phyloP scores from a whole-genome alignment of 2,797 vertebrate genomes.

The Paedocypris micromegethes region DNA sequence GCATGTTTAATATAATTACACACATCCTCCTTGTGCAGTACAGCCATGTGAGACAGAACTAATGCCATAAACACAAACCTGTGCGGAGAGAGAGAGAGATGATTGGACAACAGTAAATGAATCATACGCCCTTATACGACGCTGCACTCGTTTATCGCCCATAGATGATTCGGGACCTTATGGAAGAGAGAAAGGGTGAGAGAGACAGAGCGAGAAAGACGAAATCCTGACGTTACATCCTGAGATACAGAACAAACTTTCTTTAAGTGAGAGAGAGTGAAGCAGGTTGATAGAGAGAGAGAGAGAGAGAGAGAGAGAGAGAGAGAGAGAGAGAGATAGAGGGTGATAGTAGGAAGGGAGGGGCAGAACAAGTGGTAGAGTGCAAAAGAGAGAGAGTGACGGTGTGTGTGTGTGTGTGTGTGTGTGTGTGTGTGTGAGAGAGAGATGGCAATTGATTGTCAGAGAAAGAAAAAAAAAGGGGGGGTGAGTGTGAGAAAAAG shows the following conservation, averaged over 20 bases:
- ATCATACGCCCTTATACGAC: conserved; percentile 53
- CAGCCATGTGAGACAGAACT: conserved; percentile 67
- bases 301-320: conserved; percentile 2
- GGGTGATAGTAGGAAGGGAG: not conserved
- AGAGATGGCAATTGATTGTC: not conserved
- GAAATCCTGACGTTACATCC: not conserved
- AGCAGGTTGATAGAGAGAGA: too few relatives aligned
- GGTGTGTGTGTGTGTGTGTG: too few relatives aligned
- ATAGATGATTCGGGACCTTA: conserved; percentile 19
- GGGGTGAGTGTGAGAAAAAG: too few relatives aligned
- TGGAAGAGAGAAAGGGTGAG: not conserved
- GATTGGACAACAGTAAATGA: conserved; percentile 65
- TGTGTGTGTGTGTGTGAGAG: too few relatives aligned
- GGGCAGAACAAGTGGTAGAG: not conserved
- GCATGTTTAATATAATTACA: conserved; percentile 77
- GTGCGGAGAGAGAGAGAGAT: conserved; percentile 69
- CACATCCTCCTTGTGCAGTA: conserved; percentile 67
- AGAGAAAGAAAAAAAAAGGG: too few relatives aligned
- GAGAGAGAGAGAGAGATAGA: not conserved
- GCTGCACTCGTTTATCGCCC: conserved; percentile 50
- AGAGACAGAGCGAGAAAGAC: not conserved
- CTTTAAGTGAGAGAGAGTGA: too few relatives aligned
- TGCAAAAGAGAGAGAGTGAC: not conserved
- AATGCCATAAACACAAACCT: conserved; percentile 73
- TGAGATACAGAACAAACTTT: too few relatives aligned